phyloP scores from a whole-genome alignment of 2,113 vertebrate species.

The Thinocorus orbignyianus region DNA sequence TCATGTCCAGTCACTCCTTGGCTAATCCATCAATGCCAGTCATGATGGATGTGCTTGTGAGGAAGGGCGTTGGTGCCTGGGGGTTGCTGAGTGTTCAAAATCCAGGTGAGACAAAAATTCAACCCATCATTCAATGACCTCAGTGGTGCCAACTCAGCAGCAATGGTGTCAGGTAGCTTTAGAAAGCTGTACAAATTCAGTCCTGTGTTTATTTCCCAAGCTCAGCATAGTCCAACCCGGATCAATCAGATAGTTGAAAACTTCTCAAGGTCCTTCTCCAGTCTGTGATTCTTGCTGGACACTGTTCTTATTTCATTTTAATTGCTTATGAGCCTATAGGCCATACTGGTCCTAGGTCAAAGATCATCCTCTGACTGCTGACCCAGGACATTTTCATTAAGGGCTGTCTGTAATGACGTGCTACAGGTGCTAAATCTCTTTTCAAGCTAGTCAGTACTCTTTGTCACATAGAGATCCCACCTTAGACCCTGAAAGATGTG shows the following conservation, averaged over 20 bases:
- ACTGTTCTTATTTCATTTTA: background rate
- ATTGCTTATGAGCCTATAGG: background rate
- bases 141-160: conserved; percentile 9
- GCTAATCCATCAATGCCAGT: conserved; percentile 23
- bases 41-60: conserved; percentile 15
- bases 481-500: background rate
- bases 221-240: accelerated
- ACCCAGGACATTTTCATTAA: background rate
- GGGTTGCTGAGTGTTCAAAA: conserved; percentile 49
- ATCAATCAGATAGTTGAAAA: background rate
- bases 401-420: background rate
- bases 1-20: conserved; percentile 26
- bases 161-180: background rate
- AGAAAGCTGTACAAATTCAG: background rate
- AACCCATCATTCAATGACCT: background rate
- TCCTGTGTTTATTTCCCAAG: background rate
- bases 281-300: background rate
- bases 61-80: background rate
- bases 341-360: background rate
- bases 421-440: background rate
- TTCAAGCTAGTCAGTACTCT: background rate
- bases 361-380: background rate
- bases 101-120: conserved; percentile 26
- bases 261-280: background rate
- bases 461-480: background rate